These are phyloP conservation scores for Drosophila setosimentum DNA, from an alignment of 2,888 invertebrate genomes.

Conservation along the genomic window DNA sequence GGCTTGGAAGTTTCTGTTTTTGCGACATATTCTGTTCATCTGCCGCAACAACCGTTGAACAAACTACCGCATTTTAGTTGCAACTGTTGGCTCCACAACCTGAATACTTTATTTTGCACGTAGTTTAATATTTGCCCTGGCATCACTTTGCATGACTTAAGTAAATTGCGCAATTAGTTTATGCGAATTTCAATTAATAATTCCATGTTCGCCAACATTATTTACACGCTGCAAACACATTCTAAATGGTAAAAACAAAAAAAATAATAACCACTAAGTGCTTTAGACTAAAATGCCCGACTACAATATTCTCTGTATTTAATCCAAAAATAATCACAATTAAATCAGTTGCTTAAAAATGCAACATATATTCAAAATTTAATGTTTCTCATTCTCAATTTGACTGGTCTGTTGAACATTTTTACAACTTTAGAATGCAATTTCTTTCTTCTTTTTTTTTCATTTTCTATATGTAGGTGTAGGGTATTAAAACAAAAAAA, in stretches of 20 bases:
- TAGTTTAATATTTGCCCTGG: slow-evolving; percentile 22
- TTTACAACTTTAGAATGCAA: not conserved
- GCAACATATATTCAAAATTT: not conserved
- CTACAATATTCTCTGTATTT: not conserved
- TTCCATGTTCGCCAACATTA: slow-evolving; percentile 27
- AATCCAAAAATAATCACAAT: not conserved
- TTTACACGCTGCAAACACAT: slow-evolving; percentile 10
- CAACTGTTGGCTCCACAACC: too few relatives aligned
- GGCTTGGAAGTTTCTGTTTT: not conserved
- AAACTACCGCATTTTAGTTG: slow-evolving; percentile 20
- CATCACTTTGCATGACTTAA: slow-evolving; percentile 25
- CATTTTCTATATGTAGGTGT: not conserved
- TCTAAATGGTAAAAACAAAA: not conserved
- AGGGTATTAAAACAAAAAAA: not conserved
- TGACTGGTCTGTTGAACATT: not conserved
- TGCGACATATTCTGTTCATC: not conserved
- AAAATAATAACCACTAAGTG: not conserved
- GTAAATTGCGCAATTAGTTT: slow-evolving; percentile 57
- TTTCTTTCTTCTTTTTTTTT: not conserved
- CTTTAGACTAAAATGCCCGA: not conserved
- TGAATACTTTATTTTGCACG: slow-evolving; percentile 4
- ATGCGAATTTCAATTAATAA: slow-evolving; percentile 52
- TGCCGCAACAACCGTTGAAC: not conserved
- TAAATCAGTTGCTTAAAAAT: not conserved
- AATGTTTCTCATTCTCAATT: not conserved